A percentile compares a stretch with the other conserved stretches of the same genome.
Evolutionary conservation across 2,888 invertebrate species (phyloP).

Genomic region (Cordilura impudica): DNA sequence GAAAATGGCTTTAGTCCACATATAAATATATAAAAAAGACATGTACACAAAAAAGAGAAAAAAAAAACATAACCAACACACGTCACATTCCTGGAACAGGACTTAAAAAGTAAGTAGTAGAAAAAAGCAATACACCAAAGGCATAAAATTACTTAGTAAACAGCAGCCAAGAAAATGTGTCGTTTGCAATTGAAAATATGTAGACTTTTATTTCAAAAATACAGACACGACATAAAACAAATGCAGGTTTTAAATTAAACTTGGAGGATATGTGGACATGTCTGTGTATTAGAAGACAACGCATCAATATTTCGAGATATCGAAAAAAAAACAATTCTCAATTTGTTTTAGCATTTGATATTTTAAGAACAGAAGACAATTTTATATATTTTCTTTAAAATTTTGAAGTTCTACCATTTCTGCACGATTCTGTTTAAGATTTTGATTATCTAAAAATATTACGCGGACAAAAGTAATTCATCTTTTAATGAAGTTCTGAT

Average conservation of each 20-base stretch:
- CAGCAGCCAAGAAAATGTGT: constrained; percentile 30
- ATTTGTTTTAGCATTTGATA: too few relatives aligned
- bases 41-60: neutral
- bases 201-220: constrained; percentile 10
- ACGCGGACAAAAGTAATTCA: too few relatives aligned
- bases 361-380: too few relatives aligned
- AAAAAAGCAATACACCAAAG: constrained; percentile 32
- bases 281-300: constrained; percentile 21
- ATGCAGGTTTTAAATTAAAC: constrained; percentile 10
- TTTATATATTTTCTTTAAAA: too few relatives aligned
- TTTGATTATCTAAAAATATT: too few relatives aligned
- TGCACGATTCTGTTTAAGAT: too few relatives aligned
- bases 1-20: constrained; percentile 53
- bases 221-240: constrained; percentile 51
- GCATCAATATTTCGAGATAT: constrained; percentile 54
- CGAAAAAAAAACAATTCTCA: too few relatives aligned
- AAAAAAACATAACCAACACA: constrained; percentile 24
- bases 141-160: constrained; percentile 18
- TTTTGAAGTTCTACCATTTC: too few relatives aligned
- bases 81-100: constrained; percentile 34
- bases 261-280: neutral
- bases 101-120: constrained; percentile 8
- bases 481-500: too few relatives aligned
- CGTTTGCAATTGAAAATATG: neutral
- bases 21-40: constrained; percentile 49